Percentiles rank a stretch among this genome's conserved stretches.
These are phyloP conservation scores for Halocaridina rubra DNA, from an alignment of 2,888 invertebrate species.

Conservation along the genomic window DNA sequence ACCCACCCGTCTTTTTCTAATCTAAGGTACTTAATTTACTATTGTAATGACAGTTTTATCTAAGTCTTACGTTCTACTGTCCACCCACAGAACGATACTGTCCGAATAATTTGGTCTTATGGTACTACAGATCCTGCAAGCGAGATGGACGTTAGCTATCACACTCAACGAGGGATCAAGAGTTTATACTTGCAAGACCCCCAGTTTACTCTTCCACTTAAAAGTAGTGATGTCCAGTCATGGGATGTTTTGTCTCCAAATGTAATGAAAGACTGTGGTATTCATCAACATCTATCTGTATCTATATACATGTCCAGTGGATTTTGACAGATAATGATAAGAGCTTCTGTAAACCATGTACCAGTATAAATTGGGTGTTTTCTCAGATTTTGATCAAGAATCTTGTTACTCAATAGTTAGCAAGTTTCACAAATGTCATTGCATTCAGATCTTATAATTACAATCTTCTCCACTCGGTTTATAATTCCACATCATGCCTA, in stretches of 20 bases:
- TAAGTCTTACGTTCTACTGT: neutral
- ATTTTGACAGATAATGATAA: no score
- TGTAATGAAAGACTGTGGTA: constrained; percentile 66
- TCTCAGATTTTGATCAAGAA: no score
- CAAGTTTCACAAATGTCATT: no score
- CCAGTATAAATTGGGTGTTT: no score
- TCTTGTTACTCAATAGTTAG: neutral
- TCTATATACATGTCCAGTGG: no score
- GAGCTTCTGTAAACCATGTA: no score
- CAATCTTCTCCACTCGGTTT: no score
- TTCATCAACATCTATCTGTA: no score
- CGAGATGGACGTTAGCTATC: neutral
- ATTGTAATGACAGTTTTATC: neutral
- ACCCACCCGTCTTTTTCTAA: no score
- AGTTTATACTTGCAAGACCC: constrained; percentile 75
- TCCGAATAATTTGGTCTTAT: constrained; percentile 84
- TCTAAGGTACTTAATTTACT: no score
- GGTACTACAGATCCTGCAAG: constrained; percentile 16
- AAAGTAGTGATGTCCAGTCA: constrained; percentile 71
- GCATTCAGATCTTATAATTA: no score
- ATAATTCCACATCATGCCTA: no score
- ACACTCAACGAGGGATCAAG: constrained; percentile 73
- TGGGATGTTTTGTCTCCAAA: constrained; percentile 73
- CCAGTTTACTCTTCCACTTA: constrained; percentile 73
- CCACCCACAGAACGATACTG: constrained; percentile 73